Percentiles rank a stretch among this genome's conserved stretches.
phyloP scores from a whole-genome alignment of 2,888 invertebrate species.

The Eristalis pertinax region DNA sequence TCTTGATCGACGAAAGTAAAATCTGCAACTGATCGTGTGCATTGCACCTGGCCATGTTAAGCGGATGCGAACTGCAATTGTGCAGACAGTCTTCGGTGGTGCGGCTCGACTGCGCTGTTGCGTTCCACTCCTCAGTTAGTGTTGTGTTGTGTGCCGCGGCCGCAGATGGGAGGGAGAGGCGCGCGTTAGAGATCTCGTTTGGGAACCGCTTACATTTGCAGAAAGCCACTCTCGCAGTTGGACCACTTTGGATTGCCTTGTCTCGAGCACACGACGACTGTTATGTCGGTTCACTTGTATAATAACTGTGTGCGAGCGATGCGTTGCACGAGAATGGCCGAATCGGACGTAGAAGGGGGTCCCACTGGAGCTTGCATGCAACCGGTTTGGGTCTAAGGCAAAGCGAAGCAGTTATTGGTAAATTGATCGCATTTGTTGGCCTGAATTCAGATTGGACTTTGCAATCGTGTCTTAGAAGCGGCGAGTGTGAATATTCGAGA shows the following conservation, averaged over 20 bases:
- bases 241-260: slow-evolving; percentile 47
- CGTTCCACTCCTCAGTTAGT: not conserved
- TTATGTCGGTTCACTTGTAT: slow-evolving; percentile 41
- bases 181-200: slow-evolving; percentile 37
- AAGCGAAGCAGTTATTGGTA: slow-evolving; percentile 10
- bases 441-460: slow-evolving; percentile 20
- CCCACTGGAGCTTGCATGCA: not conserved
- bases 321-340: slow-evolving; percentile 30
- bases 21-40: slow-evolving; percentile 81
- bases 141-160: slow-evolving; percentile 36
- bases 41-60: slow-evolving; percentile 68
- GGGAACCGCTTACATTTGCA: slow-evolving; percentile 12
- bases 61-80: slow-evolving; percentile 53
- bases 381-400: slow-evolving; percentile 35
- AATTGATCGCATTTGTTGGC: slow-evolving; percentile 38
- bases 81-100: slow-evolving; percentile 37
- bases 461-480: not conserved
- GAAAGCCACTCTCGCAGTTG: slow-evolving; percentile 10
- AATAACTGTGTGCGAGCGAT: slow-evolving; percentile 30
- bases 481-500: not conserved
- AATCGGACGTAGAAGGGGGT: not conserved
- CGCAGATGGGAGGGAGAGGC: slow-evolving; percentile 30
- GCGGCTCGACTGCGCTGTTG: not conserved
- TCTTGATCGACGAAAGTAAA: slow-evolving; percentile 81
- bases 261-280: slow-evolving; percentile 27